A percentile compares a stretch with the other conserved stretches of the same genome.
Evolutionary conservation across 2,113 vertebrate species (phyloP).

Genomic region (Mesitornis unicolor): DNA sequence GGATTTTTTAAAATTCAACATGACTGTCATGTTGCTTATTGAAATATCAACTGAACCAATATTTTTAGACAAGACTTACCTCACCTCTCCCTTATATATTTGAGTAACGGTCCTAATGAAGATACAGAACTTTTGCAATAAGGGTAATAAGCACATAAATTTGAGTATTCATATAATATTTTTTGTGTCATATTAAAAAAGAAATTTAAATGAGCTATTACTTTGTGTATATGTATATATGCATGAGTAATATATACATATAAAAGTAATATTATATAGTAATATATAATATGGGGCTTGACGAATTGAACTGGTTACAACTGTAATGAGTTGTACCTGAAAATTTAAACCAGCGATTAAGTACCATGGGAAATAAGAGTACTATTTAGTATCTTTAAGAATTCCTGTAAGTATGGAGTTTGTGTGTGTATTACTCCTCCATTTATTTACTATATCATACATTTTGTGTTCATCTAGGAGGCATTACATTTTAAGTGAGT

Average conservation of each 20-base stretch:
- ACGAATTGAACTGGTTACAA: not conserved
- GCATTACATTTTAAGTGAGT: constrained; percentile 56
- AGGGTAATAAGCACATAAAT: not conserved
- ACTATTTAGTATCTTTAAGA: not conserved
- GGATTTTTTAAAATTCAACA: not conserved
- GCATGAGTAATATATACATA: constrained; percentile 66
- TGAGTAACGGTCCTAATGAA: not conserved
- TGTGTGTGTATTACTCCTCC: constrained; percentile 39
- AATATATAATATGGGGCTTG: constrained; percentile 46
- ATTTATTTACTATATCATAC: constrained; percentile 52
- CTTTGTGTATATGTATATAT: constrained; percentile 63
- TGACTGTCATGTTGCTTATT: not conserved
- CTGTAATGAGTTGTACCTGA: constrained; percentile 1
- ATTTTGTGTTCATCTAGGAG: constrained; percentile 56
- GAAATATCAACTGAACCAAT: not conserved
- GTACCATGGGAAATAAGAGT: not conserved
- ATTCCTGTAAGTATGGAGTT: constrained; percentile 58
- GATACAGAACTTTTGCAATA: not conserved
- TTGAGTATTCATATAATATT: not conserved
- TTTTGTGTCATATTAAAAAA: not conserved
- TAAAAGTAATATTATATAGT: constrained; percentile 47
- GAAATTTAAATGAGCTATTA: not conserved
- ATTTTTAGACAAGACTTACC: not conserved
- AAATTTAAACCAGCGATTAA: not conserved
- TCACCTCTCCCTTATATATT: not conserved